phyloP scores from a whole-genome alignment of 2,888 invertebrate genomes.

The Cybosia mesomella region DNA sequence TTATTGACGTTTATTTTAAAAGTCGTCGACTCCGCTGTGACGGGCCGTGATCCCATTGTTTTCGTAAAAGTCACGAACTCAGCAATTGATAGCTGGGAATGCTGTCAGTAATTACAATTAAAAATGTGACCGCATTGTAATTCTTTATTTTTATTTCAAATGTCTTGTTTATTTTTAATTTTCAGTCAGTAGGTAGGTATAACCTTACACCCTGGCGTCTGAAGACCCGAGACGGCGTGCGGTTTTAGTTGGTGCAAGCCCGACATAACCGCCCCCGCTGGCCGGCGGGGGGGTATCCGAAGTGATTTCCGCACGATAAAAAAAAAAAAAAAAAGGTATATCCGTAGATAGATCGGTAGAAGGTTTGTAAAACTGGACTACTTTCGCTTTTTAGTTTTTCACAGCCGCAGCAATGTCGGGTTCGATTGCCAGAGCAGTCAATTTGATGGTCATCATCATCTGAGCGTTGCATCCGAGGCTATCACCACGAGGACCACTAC shows the following conservation, averaged over 20 bases:
- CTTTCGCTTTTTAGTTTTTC: not conserved
- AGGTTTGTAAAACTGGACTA: not conserved
- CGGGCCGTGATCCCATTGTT: conserved; percentile 77
- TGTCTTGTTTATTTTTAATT: conserved; percentile 52
- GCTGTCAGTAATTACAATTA: conserved; percentile 70
- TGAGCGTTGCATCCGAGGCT: too few species aligned
- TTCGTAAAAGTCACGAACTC: conserved; percentile 81
- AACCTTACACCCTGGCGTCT: too few species aligned
- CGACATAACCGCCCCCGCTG: too few species aligned
- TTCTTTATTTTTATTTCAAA: conserved; percentile 49
- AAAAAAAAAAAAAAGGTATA: too few species aligned
- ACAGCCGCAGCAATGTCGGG: too few species aligned
- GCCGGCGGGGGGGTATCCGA: too few species aligned
- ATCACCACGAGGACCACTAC: too few species aligned
- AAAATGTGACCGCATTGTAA: conserved; percentile 59
- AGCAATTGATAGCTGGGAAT: conserved; percentile 69
- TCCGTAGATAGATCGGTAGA: not conserved
- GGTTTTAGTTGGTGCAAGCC: too few species aligned
- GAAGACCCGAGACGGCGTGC: too few species aligned
- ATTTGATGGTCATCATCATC: too few species aligned
- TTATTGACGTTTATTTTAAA: conserved; percentile 70
- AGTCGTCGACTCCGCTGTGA: conserved; percentile 67
- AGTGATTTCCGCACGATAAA: too few species aligned
- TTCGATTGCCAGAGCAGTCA: too few species aligned
- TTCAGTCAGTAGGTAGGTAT: not conserved